These are phyloP conservation scores for Passerculus sandwichensis DNA, from an alignment of 2,797 vertebrate species.

Conservation along the genomic window DNA sequence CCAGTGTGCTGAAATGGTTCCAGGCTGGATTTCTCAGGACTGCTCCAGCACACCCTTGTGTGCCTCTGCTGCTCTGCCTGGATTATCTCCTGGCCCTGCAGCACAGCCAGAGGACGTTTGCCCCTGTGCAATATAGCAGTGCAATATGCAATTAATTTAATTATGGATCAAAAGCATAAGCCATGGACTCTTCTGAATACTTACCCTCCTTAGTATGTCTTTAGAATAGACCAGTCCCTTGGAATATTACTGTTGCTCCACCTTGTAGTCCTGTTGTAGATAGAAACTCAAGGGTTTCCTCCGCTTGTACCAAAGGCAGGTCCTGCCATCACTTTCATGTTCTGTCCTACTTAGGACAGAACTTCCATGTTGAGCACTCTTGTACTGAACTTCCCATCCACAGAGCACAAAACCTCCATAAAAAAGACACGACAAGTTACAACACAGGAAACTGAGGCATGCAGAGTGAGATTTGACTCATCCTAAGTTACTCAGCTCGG, in stretches of 20 bases:
- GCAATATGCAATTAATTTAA: background rate
- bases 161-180: background rate
- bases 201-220: background rate
- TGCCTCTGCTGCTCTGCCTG: background rate
- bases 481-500: background rate
- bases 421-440: background rate
- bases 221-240: background rate
- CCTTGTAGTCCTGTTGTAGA: background rate
- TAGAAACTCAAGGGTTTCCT: background rate
- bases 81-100: background rate
- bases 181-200: background rate
- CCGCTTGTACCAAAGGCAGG: background rate
- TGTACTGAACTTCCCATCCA: background rate
- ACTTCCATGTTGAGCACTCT: too few relatives aligned
- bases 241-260: background rate
- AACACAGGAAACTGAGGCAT: background rate
- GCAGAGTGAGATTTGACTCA: background rate
- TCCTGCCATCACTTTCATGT: background rate
- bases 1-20: background rate
- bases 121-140: background rate
- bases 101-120: background rate
- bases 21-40: background rate
- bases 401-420: background rate
- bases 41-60: background rate
- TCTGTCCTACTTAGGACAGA: background rate